These are phyloP conservation scores for Podiceps cristatus DNA, from an alignment of 2,113 vertebrate genomes.

Conservation along the genomic window DNA sequence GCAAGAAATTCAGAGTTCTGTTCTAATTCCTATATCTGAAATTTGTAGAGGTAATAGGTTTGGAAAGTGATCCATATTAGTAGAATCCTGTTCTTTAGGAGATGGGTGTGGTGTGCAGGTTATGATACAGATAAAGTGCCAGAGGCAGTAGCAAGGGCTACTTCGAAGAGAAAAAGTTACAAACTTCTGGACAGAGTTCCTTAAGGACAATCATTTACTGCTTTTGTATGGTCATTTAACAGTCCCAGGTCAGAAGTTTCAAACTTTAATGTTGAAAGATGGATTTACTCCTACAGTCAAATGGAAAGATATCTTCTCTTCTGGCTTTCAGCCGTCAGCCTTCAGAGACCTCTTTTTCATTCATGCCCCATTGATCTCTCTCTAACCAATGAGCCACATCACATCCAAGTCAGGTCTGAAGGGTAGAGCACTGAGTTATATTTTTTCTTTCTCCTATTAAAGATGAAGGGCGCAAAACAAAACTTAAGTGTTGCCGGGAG, in stretches of 20 bases:
- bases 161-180: not conserved
- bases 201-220: not conserved
- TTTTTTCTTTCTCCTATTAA: not conserved
- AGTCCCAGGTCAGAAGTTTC: not conserved
- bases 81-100: not conserved
- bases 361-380: not conserved
- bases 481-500: not conserved
- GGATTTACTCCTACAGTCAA: not conserved
- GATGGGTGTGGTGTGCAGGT: not conserved
- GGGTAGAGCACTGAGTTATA: not conserved
- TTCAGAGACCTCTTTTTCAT: not conserved
- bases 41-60: not conserved
- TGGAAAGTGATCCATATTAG: not conserved
- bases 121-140: not conserved
- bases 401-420: not conserved
- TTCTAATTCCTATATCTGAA: not conserved
- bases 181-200: not conserved
- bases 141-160: not conserved
- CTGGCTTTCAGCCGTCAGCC: not conserved
- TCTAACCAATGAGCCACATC: not conserved
- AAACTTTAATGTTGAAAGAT: conserved; percentile 9
- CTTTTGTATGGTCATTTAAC: not conserved
- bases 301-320: not conserved
- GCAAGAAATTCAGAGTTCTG: not conserved
- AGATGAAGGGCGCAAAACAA: not conserved